phyloP scores from a whole-genome alignment of 2,113 vertebrate genomes.

The Laterallus jamaicensis region DNA sequence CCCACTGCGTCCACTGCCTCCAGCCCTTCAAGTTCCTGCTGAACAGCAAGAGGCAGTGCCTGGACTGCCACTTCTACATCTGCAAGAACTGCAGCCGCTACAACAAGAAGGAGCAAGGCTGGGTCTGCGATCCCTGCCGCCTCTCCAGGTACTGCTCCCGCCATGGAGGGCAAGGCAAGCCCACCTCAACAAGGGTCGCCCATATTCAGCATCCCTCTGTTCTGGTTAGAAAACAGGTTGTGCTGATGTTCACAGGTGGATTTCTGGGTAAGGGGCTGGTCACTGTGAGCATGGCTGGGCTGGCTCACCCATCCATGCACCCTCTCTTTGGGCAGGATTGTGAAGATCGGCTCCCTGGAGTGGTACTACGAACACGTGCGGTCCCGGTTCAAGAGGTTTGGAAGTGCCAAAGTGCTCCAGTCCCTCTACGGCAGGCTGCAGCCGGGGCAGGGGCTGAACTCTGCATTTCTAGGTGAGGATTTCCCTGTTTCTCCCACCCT shows the following conservation, averaged over 20 bases:
- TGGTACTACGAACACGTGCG: constrained; percentile 90
- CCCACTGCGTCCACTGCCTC: constrained; percentile 89
- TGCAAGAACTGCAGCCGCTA: constrained; percentile 86
- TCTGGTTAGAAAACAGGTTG: neutral
- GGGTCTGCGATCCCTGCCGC: constrained; percentile 88
- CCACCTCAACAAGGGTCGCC: neutral
- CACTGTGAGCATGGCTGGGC: accelerated
- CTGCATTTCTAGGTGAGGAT: constrained; percentile 36
- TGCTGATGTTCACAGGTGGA: accelerated
- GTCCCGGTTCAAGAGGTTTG: constrained; percentile 89
- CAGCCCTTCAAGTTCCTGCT: constrained; percentile 88
- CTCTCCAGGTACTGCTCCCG: constrained; percentile 78
- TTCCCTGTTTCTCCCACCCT: neutral
- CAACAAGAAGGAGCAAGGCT: constrained; percentile 84
- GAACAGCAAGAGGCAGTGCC: constrained; percentile 83
- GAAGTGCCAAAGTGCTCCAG: constrained; percentile 90
- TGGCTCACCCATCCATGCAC: neutral
- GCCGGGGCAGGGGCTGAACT: neutral
- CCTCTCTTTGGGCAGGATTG: constrained; percentile 73
- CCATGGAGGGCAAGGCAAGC: too few species aligned
- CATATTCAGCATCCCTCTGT: neutral
- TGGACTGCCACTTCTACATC: constrained; percentile 82
- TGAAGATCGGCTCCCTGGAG: constrained; percentile 87
- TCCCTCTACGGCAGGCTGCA: constrained; percentile 84
- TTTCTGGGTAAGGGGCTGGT: neutral